Evolutionary conservation across 2,113 vertebrate genomes (phyloP).

Genomic region (Psephotus haematonotus): DNA sequence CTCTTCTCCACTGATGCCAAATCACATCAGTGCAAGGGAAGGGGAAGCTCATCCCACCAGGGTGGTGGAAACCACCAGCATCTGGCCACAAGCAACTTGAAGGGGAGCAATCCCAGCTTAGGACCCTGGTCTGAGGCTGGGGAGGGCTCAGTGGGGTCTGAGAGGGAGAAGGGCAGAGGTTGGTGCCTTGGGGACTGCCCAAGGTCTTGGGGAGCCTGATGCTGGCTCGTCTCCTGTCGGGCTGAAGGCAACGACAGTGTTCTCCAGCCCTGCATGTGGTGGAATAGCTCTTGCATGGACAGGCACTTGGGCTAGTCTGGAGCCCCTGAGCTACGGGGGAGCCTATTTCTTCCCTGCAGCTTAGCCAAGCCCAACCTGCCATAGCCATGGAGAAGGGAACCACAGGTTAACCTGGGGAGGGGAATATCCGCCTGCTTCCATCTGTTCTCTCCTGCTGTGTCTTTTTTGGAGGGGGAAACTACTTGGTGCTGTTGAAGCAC

Average conservation of each 20-base stretch:
- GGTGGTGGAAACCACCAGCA: background rate
- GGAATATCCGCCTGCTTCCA: background rate
- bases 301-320: background rate
- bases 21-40: background rate
- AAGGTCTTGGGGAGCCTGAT: background rate
- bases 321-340: background rate
- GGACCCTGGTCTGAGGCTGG: accelerated
- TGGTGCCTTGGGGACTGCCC: background rate
- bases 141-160: background rate
- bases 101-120: background rate
- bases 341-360: background rate
- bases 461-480: background rate
- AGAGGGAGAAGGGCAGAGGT: background rate
- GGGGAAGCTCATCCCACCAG: background rate
- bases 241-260: accelerated
- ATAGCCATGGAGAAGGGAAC: background rate
- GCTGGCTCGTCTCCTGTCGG: background rate
- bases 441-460: background rate
- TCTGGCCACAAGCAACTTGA: background rate
- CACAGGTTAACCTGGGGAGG: background rate
- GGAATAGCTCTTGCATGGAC: background rate
- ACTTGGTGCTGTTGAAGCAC: background rate
- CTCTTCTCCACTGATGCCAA: background rate
- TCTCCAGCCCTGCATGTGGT: background rate
- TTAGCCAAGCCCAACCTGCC: background rate